These are phyloP conservation scores for Pseudococcus longispinus DNA, from an alignment of 2,888 invertebrate genomes.

Conservation along the genomic window DNA sequence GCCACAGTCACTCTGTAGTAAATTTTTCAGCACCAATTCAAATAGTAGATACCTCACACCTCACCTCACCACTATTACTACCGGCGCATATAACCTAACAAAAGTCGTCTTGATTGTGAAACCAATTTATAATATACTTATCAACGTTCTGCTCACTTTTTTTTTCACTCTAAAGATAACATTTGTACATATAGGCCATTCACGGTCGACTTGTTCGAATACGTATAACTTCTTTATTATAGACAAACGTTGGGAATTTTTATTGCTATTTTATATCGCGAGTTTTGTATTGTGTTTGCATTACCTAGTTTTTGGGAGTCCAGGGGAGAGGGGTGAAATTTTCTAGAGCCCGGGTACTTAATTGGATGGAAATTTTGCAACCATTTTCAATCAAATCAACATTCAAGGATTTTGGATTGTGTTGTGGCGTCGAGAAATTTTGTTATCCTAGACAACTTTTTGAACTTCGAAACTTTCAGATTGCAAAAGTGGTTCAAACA, in stretches of 20 bases:
- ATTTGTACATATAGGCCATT: background rate
- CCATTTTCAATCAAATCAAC: too few relatives aligned
- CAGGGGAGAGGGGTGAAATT: background rate
- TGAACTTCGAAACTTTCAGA: too few relatives aligned
- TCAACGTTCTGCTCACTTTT: background rate
- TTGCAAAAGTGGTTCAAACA: too few relatives aligned
- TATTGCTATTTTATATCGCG: background rate
- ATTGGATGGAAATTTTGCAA: too few relatives aligned
- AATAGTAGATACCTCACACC: background rate
- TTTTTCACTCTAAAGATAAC: conserved; percentile 4
- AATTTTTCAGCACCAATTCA: background rate
- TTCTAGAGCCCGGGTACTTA: too few relatives aligned
- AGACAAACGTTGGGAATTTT: background rate
- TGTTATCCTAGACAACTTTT: too few relatives aligned
- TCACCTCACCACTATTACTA: background rate
- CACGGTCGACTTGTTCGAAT: background rate
- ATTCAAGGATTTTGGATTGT: too few relatives aligned
- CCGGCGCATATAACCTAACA: background rate
- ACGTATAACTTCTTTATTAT: background rate
- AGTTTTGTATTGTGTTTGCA: background rate
- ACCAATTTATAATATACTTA: conserved; percentile 22
- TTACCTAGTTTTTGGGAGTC: background rate
- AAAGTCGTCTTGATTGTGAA: conserved; percentile 8
- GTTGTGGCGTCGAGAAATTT: too few relatives aligned
- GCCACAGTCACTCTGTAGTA: background rate